These are phyloP conservation scores for Branchipolynoe longqiensis DNA, from an alignment of 2,888 invertebrate genomes.

Conservation along the genomic window DNA sequence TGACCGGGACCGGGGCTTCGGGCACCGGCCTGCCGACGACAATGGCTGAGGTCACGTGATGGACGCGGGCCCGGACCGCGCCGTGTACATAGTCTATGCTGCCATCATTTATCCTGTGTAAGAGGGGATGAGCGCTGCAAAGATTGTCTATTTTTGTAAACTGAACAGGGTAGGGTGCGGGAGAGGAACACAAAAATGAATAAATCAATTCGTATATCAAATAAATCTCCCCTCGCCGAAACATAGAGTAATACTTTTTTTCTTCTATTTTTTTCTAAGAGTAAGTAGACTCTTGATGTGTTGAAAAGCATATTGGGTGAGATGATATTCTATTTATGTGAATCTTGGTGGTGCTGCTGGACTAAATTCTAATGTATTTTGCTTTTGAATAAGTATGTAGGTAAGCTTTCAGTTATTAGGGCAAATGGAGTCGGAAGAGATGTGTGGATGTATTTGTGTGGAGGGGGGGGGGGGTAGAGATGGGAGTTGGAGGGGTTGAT, in stretches of 20 bases:
- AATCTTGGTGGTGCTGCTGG: constrained; percentile 43
- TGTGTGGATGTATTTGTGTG: too few species aligned
- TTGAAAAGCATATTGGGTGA: background rate
- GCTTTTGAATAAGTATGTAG: background rate
- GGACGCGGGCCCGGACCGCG: too few species aligned
- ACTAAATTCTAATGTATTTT: constrained; percentile 22
- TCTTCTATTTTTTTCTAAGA: too few species aligned
- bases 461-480: too few species aligned
- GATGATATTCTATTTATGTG: constrained; percentile 25
- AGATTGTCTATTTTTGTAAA: background rate
- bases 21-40: constrained; percentile 33
- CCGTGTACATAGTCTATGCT: too few species aligned
- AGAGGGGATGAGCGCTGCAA: too few species aligned
- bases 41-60: constrained; percentile 32
- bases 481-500: too few species aligned
- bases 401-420: too few species aligned
- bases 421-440: too few species aligned
- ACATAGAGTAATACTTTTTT: constrained; percentile 18
- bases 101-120: too few species aligned
- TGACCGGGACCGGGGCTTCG: constrained; percentile 9
- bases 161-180: background rate
- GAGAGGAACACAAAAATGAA: constrained; percentile 7
- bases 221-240: background rate
- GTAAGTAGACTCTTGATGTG: constrained; percentile 3
- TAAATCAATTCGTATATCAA: constrained; percentile 9